These are phyloP conservation scores for Tryphoninae sp. DNA, from an alignment of 2,888 invertebrate genomes.

Conservation along the genomic window DNA sequence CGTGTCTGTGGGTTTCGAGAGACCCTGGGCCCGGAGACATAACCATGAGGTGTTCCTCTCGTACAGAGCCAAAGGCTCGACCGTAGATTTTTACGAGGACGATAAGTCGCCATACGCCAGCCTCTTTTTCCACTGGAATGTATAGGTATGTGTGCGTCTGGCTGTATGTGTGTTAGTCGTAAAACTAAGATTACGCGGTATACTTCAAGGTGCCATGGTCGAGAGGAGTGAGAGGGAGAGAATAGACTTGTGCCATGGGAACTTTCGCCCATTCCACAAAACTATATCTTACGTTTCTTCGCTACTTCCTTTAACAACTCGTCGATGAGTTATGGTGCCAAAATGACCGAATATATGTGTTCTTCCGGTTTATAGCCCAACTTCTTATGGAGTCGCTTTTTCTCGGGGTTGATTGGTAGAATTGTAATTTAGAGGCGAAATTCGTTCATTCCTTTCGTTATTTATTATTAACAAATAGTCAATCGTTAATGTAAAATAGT, in stretches of 20 bases:
- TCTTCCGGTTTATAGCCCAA: neutral
- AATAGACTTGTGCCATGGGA: neutral
- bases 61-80: constrained; percentile 28
- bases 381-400: neutral
- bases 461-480: no score
- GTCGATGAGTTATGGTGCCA: neutral
- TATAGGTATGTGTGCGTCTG: constrained; percentile 4
- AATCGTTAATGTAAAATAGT: no score
- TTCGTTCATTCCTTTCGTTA: no score
- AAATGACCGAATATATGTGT: neutral
- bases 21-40: constrained; percentile 36
- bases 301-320: neutral
- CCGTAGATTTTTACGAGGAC: constrained; percentile 61
- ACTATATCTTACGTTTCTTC: neutral
- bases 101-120: constrained; percentile 62
- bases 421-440: no score
- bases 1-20: neutral
- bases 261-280: neutral
- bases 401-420: neutral
- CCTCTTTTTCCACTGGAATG: constrained; percentile 46
- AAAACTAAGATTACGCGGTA: constrained; percentile 62
- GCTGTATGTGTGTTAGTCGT: constrained; percentile 34
- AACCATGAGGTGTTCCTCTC: constrained; percentile 44
- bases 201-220: constrained; percentile 37
- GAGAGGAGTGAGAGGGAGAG: neutral